Base-by-base conservation (phyloP, 2,113 vertebrate species). In the Phyllostomus hastatus region DNA sequence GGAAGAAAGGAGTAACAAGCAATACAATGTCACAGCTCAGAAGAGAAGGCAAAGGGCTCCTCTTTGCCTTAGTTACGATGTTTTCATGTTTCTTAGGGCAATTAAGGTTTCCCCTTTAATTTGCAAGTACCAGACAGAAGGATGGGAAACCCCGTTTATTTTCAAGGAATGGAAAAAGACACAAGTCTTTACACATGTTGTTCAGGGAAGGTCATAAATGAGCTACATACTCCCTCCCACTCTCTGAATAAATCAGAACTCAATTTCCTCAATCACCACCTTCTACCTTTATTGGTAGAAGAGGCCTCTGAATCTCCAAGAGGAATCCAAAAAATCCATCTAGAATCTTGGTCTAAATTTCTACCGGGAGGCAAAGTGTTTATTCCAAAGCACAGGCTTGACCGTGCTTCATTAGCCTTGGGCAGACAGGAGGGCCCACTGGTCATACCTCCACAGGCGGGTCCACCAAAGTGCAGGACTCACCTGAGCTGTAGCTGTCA, bases 401-500 rank as follows among this genome's bases (percentile, higher is more conserved):
- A 46, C 48, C 26, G 22, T 20, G n/a, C 43, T 94, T 52, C 50
- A 64, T 43, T 24, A 59, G 66, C 31, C 57, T 67, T 92, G 70
- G 28, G 61, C 2, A 70, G 79, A 70, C 12, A 52, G 66, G n/a
- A 33, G 26, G 59, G 10, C 31, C 19, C 14, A 10, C 0, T 64
- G 79, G 31, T 64, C 22, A 38, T 1, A 72, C 75, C 24, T 87
- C 26, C 35, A n/a, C 11, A 54, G 43, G 12, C 9, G n/a, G 1
- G 50, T 33, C 14, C 41, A 31, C 0, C 33, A n/a, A 20, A 46
- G 75, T 31, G 35, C 3, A 33, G n/a, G 22, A 95, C 98, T 33
- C 98, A 99, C 99, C 99, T 97, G 99, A 99, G 98, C 99, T 99
- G 98, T 99, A 99, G 98, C 99, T 99, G 97, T 99, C 99, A 70